These are phyloP conservation scores for Lemur catta DNA, from an alignment of 2,797 vertebrate genomes.

Conservation along the genomic window DNA sequence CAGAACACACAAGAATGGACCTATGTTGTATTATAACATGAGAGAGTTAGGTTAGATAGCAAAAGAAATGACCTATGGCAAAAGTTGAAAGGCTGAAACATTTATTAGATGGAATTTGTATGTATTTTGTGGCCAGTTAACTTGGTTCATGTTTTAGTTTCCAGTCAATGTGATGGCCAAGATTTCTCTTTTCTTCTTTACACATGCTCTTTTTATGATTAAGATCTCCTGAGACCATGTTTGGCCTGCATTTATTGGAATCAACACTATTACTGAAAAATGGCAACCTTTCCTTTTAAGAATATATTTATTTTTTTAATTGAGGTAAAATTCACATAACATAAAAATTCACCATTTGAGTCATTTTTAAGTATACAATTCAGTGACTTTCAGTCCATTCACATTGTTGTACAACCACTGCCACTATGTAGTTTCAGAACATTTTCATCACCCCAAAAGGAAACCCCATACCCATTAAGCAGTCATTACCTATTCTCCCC, in stretches of 20 bases:
- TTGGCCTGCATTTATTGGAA: not conserved
- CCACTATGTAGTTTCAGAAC: not conserved
- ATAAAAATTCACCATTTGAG: not conserved
- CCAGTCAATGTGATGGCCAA: not conserved
- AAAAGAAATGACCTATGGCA: not conserved
- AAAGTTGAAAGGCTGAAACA: not conserved
- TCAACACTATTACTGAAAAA: not conserved
- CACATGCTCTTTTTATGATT: not conserved
- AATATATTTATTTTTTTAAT: not conserved
- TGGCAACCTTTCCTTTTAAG: not conserved
- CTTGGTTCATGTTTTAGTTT: not conserved
- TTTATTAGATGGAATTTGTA: not conserved
- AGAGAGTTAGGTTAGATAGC: not conserved
- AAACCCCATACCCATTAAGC: not conserved
- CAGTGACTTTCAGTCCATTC: not conserved
- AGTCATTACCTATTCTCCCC: not conserved
- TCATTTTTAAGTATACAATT: not conserved
- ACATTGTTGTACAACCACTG: not conserved
- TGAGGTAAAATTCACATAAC: not conserved
- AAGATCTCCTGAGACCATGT: not conserved
- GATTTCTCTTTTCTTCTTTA: not conserved
- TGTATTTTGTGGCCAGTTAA: slow-evolving; percentile 26
- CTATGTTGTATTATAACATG: not conserved
- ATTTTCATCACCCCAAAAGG: not conserved
- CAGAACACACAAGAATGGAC: not conserved